Evolutionary conservation across 2,888 invertebrate species (phyloP).

Genomic region (Augochlorella aurata): DNA sequence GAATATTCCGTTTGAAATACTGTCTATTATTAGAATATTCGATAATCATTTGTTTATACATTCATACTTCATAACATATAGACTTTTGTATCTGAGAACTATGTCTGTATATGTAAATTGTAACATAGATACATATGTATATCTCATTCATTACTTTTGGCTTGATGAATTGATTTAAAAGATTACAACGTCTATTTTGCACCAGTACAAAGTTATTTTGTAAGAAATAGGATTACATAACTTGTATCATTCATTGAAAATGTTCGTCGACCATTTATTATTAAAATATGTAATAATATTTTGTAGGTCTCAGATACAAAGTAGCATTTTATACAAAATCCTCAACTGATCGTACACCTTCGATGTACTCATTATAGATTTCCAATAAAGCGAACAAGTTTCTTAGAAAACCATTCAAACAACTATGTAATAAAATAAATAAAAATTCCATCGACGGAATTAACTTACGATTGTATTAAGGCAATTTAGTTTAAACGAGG

Average conservation of each 20-base stretch:
- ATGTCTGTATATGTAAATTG: conserved; percentile 15
- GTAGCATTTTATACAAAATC: conserved; percentile 38
- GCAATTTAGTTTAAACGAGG: conserved; percentile 66
- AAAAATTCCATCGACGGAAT: conserved; percentile 47
- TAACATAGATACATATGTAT: conserved; percentile 7
- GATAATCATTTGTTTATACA: conserved; percentile 66
- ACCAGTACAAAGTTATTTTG: not conserved
- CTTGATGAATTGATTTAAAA: conserved; percentile 19
- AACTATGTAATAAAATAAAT: conserved; percentile 55
- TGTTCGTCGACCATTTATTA: conserved; percentile 3
- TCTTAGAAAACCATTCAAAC: conserved; percentile 48
- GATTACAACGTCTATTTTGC: not conserved
- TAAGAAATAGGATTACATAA: conserved; percentile 11
- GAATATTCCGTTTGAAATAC: conserved; percentile 72
- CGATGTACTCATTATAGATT: conserved; percentile 58
- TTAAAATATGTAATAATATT: conserved; percentile 20
- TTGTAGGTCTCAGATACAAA: conserved; percentile 66
- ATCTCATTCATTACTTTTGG: conserved; percentile 26
- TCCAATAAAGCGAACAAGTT: conserved; percentile 65
- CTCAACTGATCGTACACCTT: conserved; percentile 55
- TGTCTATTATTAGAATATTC: conserved; percentile 67
- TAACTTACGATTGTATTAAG: conserved; percentile 64
- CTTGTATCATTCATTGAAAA: not conserved
- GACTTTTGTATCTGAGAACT: conserved; percentile 67
- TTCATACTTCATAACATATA: conserved; percentile 52